Percentiles rank a stretch among this genome's conserved stretches.
phyloP scores from a whole-genome alignment of 2,113 vertebrate species.

The Gnathonemus longibarbis region DNA sequence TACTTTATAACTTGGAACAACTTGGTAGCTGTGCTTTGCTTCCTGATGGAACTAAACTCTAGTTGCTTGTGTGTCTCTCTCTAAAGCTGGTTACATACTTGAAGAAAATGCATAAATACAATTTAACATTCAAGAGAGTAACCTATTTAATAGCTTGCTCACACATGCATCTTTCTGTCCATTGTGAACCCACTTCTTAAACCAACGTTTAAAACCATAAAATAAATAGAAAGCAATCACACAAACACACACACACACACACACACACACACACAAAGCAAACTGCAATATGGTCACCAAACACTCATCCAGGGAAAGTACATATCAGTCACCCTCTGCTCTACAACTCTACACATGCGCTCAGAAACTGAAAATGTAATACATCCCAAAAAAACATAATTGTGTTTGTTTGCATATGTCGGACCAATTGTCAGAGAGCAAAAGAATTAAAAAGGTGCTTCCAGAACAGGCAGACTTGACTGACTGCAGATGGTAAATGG shows the following conservation, averaged over 20 bases:
- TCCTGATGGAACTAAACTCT: not conserved
- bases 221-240: constrained; percentile 27
- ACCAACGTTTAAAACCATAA: constrained; percentile 15
- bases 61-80: not conserved
- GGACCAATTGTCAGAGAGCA: not conserved
- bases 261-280: constrained; percentile 27
- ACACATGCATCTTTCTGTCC: not conserved
- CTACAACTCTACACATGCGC: constrained; percentile 4
- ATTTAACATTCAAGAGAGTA: constrained; percentile 4
- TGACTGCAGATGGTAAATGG: not conserved
- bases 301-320: constrained; percentile 12
- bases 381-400: not conserved
- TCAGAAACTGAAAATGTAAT: constrained; percentile 9
- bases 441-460: constrained; percentile 2
- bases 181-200: constrained; percentile 5
- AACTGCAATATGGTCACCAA: constrained; percentile 44
- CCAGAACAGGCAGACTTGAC: not conserved
- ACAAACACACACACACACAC: not conserved
- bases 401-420: constrained; percentile 19
- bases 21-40: not conserved
- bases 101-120: constrained; percentile 4
- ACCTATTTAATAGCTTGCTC: not conserved
- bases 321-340: not conserved
- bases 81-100: constrained; percentile 7
- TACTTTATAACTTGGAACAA: constrained; percentile 11